Evolutionary conservation across 2,797 vertebrate genomes (phyloP), one percentile per base, ranked within the genome.

Genomic region (Muraenolepis orangiensis): DNA sequence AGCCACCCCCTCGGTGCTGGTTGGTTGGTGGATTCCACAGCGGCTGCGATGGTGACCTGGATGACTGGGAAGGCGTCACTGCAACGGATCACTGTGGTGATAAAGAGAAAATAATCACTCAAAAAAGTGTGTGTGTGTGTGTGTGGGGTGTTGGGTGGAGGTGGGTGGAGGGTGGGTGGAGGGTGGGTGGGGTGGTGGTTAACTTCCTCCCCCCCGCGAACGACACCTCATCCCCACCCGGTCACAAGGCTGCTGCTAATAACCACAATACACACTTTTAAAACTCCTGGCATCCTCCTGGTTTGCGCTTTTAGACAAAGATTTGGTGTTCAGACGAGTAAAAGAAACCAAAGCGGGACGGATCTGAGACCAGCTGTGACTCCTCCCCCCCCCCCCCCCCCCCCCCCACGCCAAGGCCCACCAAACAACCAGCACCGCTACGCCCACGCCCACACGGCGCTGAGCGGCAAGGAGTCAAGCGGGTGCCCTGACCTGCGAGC

Each of bases 401-500:
- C n/a, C n/a, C n/a, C n/a, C n/a, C n/a, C 88, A 85, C 82, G 88
- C 89, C 86, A 84, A 76, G 66, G 18, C 86, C 83, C 85, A 86
- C 85, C 90, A 93, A 90, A 90, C 89, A 87, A 3, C n/a, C 61
- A 23, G 2, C 10, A 6, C 61, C 11, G 23, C 92, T 87, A 93
- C n/a, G n/a, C 93, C 90, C 91, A 90, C 91, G 30, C 92, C 92
- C 87, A 93, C 92, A 82, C 87, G 84, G 84, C 86, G 80, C 83
- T 81, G 87, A 89, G 90, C 89, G 86, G 80, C 82, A 66, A 85
- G 81, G 82, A 92, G 91, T 90, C 89, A 93, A 92, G 91, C 92
- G 88, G 88, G 89, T 88, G 89, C 90, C 92, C 84, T 94, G 93
- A 94, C 93, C 93, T 87, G 73, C 87, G 88, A 75, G 81, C 77